These are phyloP conservation scores for Lagopus leucura DNA, from an alignment of 2,113 vertebrate genomes.

Conservation along the genomic window DNA sequence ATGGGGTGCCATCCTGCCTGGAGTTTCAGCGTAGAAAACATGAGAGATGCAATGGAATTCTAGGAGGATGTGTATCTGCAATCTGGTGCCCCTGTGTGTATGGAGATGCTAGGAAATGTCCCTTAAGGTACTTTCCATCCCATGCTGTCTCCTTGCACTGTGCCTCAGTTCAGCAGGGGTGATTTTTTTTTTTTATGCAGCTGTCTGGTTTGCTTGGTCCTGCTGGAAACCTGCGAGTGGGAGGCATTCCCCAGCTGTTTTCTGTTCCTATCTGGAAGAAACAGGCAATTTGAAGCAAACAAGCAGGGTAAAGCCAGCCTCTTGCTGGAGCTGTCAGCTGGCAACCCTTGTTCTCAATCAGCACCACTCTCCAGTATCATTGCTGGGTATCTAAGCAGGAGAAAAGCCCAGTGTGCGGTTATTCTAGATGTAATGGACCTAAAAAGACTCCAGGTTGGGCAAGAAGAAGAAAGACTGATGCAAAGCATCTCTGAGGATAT, in stretches of 20 bases:
- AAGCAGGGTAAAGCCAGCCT: background rate
- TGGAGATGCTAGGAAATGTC: background rate
- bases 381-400: slow-evolving; percentile 3
- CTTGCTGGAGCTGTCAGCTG: background rate
- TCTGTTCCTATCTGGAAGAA: slow-evolving; percentile 7
- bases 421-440: background rate
- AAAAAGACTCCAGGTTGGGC: background rate
- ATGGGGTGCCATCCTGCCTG: background rate
- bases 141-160: fast-evolving
- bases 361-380: background rate
- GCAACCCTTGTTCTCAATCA: background rate
- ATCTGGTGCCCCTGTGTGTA: background rate
- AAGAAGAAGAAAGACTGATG: background rate
- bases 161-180: background rate
- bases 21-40: background rate
- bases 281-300: background rate
- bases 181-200: background rate
- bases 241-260: background rate
- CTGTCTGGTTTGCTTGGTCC: fast-evolving
- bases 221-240: background rate
- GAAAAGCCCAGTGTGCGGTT: background rate
- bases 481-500: background rate
- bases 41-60: background rate
- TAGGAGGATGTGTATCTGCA: fast-evolving
- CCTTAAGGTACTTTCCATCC: fast-evolving